These are phyloP conservation scores for Pemphigus obesinymphae DNA, from an alignment of 1,140 invertebrate genomes.

Conservation along the genomic window DNA sequence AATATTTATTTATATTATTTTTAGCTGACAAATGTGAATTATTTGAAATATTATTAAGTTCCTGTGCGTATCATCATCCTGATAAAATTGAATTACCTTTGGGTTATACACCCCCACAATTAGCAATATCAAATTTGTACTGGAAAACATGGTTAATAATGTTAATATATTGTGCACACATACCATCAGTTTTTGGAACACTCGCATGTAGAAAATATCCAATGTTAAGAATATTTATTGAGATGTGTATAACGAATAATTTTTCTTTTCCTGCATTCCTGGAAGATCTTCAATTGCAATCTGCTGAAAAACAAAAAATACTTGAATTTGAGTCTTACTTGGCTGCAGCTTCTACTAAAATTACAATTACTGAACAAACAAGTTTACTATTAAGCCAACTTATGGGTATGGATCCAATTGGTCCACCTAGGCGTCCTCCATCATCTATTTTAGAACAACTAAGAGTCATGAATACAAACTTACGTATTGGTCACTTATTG, in stretches of 20 bases:
- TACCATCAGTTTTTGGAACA: constrained; percentile 80
- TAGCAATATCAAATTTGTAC: constrained; percentile 82
- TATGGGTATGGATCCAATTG: constrained; percentile 77
- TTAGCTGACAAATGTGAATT: constrained; percentile 76
- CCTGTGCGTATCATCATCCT: constrained; percentile 86
- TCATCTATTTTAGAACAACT: constrained; percentile 71
- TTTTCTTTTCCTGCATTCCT: constrained; percentile 70
- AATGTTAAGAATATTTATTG: constrained; percentile 86
- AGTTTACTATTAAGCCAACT: constrained; percentile 79
- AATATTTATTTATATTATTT: not conserved
- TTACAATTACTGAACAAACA: constrained; percentile 81
- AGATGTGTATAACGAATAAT: constrained; percentile 94
- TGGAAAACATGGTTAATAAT: constrained; percentile 94
- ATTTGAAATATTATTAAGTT: constrained; percentile 82
- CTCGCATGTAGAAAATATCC: constrained; percentile 86
- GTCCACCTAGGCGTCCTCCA: constrained; percentile 74
- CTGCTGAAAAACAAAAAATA: constrained; percentile 75
- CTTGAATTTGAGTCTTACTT: constrained; percentile 90
- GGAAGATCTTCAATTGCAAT: constrained; percentile 64
- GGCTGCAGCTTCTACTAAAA: constrained; percentile 77
- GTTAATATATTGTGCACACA: constrained; percentile 80
- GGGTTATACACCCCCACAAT: constrained; percentile 77
- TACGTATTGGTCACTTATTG: constrained; percentile 82
- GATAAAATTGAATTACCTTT: constrained; percentile 84
- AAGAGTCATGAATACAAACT: constrained; percentile 68